Base-by-base conservation (phyloP, 2,113 vertebrate species). In the Hydrolagus affinis region DNA sequence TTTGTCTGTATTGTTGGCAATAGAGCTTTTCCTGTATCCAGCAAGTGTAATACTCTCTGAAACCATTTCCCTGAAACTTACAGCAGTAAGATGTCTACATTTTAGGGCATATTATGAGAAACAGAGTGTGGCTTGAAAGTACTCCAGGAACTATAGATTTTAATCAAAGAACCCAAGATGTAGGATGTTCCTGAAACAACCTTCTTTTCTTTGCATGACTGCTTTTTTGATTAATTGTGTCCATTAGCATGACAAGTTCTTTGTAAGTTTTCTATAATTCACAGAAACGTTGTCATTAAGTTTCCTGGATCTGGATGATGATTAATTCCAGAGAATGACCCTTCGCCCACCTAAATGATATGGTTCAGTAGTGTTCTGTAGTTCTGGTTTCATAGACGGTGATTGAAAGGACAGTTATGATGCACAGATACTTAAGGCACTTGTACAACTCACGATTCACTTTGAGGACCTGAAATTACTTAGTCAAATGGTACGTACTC, bases 91-190 rank as follows among this genome's bases (percentile, higher is more conserved):
- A n/a, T n/a, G n/a, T n/a, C n/a, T 83, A 66, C 32, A 68, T 83
- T 83, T 83, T 62, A 83, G 78, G 62, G 78, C 25, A 80, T 23
- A 68, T 19, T 62, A 83, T 17, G 66, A 66, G 62, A 66, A 83
- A 62, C 23, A 30, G 62, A 83, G 62, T 83, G 25, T 68, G 66
- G 64, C 78, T 83, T 83, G 78, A 83, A 83, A 68, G 8, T 19
- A 28, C 28, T 83, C 78, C 78, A 83, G 44, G 44, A 44, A 32
- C 77, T 80, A 60, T 62, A 80, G 28, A 23, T 28, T 66, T 83
- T 32, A 83, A 28, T 83, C 30, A 68, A 83, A 32, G 60, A 30
- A 83, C 78, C 30, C 60, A 68, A 19, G 62, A 32, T 83, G 60
- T 68, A 83, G 66, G 14, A 64, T 66, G 62, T 32, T 66, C 78